These are phyloP conservation scores for Drosophila athabasca DNA, from an alignment of 1,140 invertebrate species.

Conservation along the genomic window DNA sequence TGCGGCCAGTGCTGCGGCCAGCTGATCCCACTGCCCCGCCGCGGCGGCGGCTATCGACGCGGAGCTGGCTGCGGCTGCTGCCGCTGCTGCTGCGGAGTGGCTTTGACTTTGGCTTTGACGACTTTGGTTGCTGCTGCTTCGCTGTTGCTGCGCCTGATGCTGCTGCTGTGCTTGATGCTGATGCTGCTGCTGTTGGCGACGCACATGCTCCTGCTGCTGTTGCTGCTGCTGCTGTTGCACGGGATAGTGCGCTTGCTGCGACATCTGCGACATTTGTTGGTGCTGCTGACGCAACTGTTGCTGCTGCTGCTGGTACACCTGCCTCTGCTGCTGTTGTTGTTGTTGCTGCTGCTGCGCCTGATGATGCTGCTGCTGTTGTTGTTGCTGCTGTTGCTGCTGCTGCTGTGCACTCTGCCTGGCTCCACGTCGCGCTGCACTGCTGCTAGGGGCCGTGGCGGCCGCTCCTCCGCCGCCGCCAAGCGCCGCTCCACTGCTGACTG, in stretches of 20 bases:
- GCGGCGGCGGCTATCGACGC: slow-evolving; percentile 56
- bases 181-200: slow-evolving; percentile 58
- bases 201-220: slow-evolving; percentile 60
- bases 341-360: slow-evolving; percentile 62
- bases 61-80: slow-evolving; percentile 25
- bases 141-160: slow-evolving; percentile 59
- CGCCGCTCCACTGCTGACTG: slow-evolving; percentile 61
- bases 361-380: slow-evolving; percentile 43
- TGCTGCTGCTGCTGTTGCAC: slow-evolving; percentile 83
- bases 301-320: slow-evolving; percentile 61
- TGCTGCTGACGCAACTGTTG: slow-evolving; percentile 74
- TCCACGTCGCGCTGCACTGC: slow-evolving; percentile 55
- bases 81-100: slow-evolving; percentile 57
- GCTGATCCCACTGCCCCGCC: slow-evolving; percentile 76
- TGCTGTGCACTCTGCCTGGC: slow-evolving; percentile 59
- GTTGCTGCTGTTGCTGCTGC: slow-evolving; percentile 68
- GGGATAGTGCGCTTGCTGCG: slow-evolving; percentile 82
- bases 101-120: slow-evolving; percentile 81
- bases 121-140: slow-evolving; percentile 77
- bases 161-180: slow-evolving; percentile 48
- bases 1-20: slow-evolving; percentile 73
- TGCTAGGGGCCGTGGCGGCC: slow-evolving; percentile 54
- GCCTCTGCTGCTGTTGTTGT: slow-evolving; percentile 55
- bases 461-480: slow-evolving; percentile 53
- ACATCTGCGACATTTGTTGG: slow-evolving; percentile 83